phyloP scores from a whole-genome alignment of 2,888 invertebrate genomes.

The Diploptera punctata region DNA sequence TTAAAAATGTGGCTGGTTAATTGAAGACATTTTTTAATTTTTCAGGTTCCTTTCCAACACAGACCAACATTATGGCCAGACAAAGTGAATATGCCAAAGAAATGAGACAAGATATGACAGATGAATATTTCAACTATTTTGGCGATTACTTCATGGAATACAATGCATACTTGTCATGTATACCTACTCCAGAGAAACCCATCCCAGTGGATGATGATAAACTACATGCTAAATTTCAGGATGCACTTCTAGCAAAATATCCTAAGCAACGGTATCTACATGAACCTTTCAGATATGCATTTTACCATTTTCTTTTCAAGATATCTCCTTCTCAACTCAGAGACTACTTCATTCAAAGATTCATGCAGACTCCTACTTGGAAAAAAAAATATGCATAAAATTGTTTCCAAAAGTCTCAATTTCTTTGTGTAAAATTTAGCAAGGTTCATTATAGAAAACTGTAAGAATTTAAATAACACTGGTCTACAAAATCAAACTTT shows the following conservation, averaged over 20 bases:
- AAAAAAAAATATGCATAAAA: neutral
- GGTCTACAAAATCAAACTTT: too few species aligned
- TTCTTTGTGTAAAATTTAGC: too few species aligned
- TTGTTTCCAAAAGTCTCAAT: too few species aligned
- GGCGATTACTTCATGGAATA: slow-evolving; percentile 70
- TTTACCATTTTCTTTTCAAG: slow-evolving; percentile 71
- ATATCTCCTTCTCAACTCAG: slow-evolving; percentile 64
- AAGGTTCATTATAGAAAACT: too few species aligned
- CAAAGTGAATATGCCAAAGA: slow-evolving; percentile 66
- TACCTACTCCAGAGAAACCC: slow-evolving; percentile 55
- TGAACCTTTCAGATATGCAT: slow-evolving; percentile 69
- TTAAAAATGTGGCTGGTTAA: too few species aligned
- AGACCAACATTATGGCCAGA: slow-evolving; percentile 71
- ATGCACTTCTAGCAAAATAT: slow-evolving; percentile 64
- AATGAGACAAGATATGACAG: slow-evolving; percentile 69
- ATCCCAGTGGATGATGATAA: slow-evolving; percentile 61
- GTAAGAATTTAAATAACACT: too few species aligned
- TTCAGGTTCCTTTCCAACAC: slow-evolving; percentile 62
- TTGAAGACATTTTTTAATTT: neutral
- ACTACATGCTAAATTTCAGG: slow-evolving; percentile 64
- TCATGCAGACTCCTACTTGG: slow-evolving; percentile 68
- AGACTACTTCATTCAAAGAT: slow-evolving; percentile 67
- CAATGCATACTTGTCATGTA: slow-evolving; percentile 62
- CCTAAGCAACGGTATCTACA: slow-evolving; percentile 71
- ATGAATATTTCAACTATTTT: slow-evolving; percentile 69